Conservation (phyloP, 2,113 vertebrate species). For the Anguilla japonica region DNA sequence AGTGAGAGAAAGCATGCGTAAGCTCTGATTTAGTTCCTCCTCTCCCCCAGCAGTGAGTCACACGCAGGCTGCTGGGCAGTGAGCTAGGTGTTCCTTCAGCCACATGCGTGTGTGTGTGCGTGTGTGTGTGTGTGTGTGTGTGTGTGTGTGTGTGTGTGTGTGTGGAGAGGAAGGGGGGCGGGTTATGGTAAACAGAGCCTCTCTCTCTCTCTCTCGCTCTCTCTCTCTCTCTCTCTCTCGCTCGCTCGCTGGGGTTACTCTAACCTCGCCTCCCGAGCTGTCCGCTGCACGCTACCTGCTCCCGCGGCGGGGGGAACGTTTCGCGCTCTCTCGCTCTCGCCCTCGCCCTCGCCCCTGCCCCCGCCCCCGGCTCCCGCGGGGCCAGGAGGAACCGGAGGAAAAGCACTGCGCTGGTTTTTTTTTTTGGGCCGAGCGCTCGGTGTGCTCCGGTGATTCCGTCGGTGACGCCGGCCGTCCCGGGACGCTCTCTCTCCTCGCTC, state of each 20-base stretch:
- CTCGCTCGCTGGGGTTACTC: background rate
- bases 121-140: background rate
- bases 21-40: background rate
- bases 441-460: background rate
- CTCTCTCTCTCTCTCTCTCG: background rate
- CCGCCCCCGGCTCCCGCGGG: background rate
- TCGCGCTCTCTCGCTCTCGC: background rate
- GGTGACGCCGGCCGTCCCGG: background rate
- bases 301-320: background rate
- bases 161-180: slow-evolving; percentile 32
- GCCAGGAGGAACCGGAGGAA: background rate
- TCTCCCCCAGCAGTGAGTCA: slow-evolving; percentile 41
- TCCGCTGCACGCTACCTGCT: slow-evolving; percentile 7
- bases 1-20: background rate
- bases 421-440: background rate
- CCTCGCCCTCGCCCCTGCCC: too few species aligned
- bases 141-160: slow-evolving; percentile 37
- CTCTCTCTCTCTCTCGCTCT: background rate
- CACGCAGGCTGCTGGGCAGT: slow-evolving; percentile 21
- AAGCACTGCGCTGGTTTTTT: background rate
- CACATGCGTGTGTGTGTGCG: background rate
- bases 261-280: slow-evolving; percentile 8
- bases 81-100: background rate
- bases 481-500: background rate
- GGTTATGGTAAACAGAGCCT: slow-evolving; percentile 53